Conservation (phyloP, 2,797 vertebrate species). For the Ciconia nigra region DNA sequence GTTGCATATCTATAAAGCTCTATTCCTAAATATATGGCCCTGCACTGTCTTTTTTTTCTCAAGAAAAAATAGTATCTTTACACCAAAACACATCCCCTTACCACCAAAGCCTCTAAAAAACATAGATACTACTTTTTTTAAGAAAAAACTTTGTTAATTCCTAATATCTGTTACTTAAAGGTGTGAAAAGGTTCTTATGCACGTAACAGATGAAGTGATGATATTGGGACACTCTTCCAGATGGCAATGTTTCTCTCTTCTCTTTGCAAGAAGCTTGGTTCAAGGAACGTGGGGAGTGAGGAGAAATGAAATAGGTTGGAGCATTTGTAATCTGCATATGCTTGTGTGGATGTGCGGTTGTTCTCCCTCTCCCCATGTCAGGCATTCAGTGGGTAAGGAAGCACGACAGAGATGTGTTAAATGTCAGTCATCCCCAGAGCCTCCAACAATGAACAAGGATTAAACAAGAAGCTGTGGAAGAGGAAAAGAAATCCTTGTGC, state of each 20-base stretch:
- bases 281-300: conserved; percentile 43
- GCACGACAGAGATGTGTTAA: conserved; percentile 54
- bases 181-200: conserved; percentile 77
- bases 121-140: fast-evolving
- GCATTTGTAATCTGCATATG: conserved; percentile 30
- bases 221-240: conserved; percentile 77
- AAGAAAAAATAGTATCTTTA: background rate
- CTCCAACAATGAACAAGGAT: conserved; percentile 32
- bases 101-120: background rate
- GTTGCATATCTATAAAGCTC: background rate
- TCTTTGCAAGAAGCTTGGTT: conserved; percentile 29
- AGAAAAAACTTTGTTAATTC: background rate
- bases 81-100: background rate
- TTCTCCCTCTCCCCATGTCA: background rate
- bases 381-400: conserved; percentile 11
- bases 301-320: conserved; percentile 54
- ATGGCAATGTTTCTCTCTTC: conserved; percentile 72
- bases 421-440: conserved; percentile 68
- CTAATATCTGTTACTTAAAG: conserved; percentile 14
- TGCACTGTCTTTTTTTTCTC: background rate
- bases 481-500: conserved; percentile 52
- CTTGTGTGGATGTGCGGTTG: background rate
- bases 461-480: conserved; percentile 55
- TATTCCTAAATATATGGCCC: background rate
- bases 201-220: conserved; percentile 77